These are phyloP conservation scores for Paralinhomoeus sp. DNA, from an alignment of 2,888 invertebrate genomes.

Conservation along the genomic window DNA sequence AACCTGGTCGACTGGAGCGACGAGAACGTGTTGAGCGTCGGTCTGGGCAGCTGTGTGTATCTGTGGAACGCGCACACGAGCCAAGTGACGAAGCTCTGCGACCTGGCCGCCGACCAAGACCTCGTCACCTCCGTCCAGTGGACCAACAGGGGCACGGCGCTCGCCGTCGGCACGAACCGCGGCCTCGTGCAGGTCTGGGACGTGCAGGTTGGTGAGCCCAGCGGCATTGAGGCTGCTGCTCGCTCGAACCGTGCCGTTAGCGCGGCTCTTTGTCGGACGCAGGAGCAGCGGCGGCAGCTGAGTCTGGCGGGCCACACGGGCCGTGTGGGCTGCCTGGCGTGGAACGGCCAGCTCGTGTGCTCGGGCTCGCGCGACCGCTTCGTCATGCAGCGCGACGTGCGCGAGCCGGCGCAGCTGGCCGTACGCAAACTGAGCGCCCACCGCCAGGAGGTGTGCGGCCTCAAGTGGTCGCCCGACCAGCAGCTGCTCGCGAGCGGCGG, in stretches of 20 bases:
- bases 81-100: conserved; percentile 80
- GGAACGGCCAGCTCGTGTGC: conserved; percentile 24
- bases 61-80: conserved; percentile 97
- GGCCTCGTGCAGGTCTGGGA: conserved; percentile 32
- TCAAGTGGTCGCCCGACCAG: conserved; percentile 95
- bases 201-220: too few species aligned
- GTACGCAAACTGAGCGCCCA: conserved; percentile 68
- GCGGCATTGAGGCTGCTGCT: too few species aligned
- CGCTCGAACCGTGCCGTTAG: too few species aligned
- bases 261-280: too few species aligned
- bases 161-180: conserved; percentile 91
- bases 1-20: conserved; percentile 99
- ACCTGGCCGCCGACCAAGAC: conserved; percentile 63
- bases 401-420: conserved; percentile 47
- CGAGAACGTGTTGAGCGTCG: conserved; percentile 91
- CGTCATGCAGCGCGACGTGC: conserved; percentile 75
- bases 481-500: conserved; percentile 92
- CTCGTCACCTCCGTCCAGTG: conserved; percentile 94
- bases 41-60: conserved; percentile 87
- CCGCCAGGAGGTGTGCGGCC: conserved; percentile 75
- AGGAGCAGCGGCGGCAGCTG: conserved; percentile 57
- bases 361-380: conserved; percentile 81
- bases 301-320: conserved; percentile 15
- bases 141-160: conserved; percentile 85
- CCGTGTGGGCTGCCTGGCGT: conserved; percentile 21